Percentiles rank a stretch among this genome's conserved stretches.
phyloP scores from a whole-genome alignment of 2,888 invertebrate species.

The Dyspetes luteomarginatus region DNA sequence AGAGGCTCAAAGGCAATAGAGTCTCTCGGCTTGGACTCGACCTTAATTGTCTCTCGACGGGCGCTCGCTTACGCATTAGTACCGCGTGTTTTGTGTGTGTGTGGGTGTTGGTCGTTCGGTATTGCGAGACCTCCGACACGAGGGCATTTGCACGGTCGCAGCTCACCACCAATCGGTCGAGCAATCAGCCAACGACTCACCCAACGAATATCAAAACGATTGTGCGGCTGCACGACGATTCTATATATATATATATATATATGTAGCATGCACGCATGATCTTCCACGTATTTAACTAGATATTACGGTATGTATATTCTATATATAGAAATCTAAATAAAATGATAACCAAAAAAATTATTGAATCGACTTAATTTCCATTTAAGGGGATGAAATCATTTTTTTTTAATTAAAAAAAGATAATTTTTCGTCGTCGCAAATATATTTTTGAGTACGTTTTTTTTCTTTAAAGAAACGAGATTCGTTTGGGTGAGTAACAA shows the following conservation, averaged over 20 bases:
- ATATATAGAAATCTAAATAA: too few relatives aligned
- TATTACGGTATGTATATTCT: too few relatives aligned
- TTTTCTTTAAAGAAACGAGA: too few relatives aligned
- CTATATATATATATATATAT: background rate
- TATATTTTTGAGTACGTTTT: too few relatives aligned
- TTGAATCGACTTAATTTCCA: too few relatives aligned
- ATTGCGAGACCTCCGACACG: conserved; percentile 59
- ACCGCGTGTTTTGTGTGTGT: conserved; percentile 1
- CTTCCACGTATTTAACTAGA: background rate
- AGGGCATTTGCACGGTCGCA: conserved; percentile 58
- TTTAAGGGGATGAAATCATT: too few relatives aligned
- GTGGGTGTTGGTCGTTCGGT: conserved; percentile 18
- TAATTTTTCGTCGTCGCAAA: too few relatives aligned
- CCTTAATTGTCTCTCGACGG: conserved; percentile 68
- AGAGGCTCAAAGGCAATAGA: conserved; percentile 39
- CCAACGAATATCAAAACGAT: conserved; percentile 28
- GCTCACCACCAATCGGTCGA: conserved; percentile 33
- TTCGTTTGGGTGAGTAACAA: too few relatives aligned
- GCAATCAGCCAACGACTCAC: conserved; percentile 32
- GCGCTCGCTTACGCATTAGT: conserved; percentile 12
- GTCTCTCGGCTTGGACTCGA: conserved; percentile 62
- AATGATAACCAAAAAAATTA: too few relatives aligned
- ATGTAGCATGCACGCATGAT: background rate
- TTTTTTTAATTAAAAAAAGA: too few relatives aligned
- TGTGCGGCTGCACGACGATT: background rate